Percentiles rank a stretch among this genome's conserved stretches.
Evolutionary conservation across 2,888 invertebrate species (phyloP).

Genomic region (Mylabris sibirica): DNA sequence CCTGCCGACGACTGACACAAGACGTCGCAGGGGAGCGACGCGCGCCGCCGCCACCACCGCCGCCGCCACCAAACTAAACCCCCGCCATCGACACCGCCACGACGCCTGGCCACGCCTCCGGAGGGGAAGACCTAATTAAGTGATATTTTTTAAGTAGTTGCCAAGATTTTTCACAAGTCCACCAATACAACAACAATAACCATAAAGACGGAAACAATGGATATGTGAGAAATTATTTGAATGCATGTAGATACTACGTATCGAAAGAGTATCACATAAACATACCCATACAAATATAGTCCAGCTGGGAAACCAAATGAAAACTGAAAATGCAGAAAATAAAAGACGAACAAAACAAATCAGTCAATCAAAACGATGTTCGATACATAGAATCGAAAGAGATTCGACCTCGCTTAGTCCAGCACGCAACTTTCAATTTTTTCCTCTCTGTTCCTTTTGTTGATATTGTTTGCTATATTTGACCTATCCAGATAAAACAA

Average conservation of each 20-base stretch:
- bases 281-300: not conserved
- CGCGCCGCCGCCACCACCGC: constrained; percentile 58
- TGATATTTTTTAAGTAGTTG: constrained; percentile 60
- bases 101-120: constrained; percentile 56
- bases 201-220: not conserved
- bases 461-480: constrained; percentile 34
- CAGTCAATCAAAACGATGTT: constrained; percentile 10
- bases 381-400: not conserved
- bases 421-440: constrained; percentile 41
- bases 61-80: constrained; percentile 43
- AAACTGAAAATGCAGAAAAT: not conserved
- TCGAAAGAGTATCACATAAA: not conserved
- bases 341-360: constrained; percentile 9
- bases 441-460: constrained; percentile 38
- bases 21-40: constrained; percentile 59
- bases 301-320: not conserved
- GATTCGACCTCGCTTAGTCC: constrained; percentile 31
- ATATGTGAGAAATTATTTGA: not conserved
- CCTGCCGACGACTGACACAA: constrained; percentile 62
- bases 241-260: not conserved
- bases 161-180: constrained; percentile 58
- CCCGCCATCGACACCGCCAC: constrained; percentile 43
- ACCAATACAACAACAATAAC: constrained; percentile 5
- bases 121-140: constrained; percentile 60
- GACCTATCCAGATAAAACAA: constrained; percentile 44